A percentile compares a stretch with the other conserved stretches of the same genome.
Conservation (phyloP, 2,113 vertebrate genomes). For the Tachycineta bicolor region DNA sequence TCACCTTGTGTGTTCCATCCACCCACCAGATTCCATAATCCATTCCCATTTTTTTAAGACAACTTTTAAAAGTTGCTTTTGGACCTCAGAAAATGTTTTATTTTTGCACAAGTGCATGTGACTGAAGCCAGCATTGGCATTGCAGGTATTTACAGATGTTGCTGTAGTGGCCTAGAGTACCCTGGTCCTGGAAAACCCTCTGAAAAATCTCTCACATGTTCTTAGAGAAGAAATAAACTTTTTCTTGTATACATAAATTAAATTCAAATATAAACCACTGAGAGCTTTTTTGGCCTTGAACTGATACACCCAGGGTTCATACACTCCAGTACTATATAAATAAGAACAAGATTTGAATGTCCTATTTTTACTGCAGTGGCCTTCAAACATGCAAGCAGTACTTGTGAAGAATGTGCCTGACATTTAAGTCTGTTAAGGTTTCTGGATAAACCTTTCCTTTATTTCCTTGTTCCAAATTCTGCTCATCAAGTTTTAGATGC, state of each 20-base stretch:
- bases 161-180: not conserved
- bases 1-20: not conserved
- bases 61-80: not conserved
- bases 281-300: not conserved
- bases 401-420: not conserved
- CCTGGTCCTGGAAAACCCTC: not conserved
- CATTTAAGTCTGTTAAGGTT: not conserved
- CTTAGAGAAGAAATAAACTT: not conserved
- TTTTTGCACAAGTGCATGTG: not conserved
- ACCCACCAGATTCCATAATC: not conserved
- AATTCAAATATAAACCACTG: not conserved
- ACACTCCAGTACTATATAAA: not conserved
- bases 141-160: not conserved
- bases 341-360: not conserved
- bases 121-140: not conserved
- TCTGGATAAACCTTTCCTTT: not conserved
- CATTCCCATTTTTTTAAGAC: not conserved
- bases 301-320: not conserved
- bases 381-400: not conserved
- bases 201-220: not conserved
- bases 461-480: not conserved
- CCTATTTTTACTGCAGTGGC: not conserved
- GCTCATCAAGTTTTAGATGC: not conserved
- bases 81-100: not conserved
- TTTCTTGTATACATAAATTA: slow-evolving; percentile 15